Percentiles rank a stretch among this genome's conserved stretches.
These are phyloP conservation scores for Macrocentrus cingulum DNA, from an alignment of 1,140 invertebrate species.

Conservation along the genomic window DNA sequence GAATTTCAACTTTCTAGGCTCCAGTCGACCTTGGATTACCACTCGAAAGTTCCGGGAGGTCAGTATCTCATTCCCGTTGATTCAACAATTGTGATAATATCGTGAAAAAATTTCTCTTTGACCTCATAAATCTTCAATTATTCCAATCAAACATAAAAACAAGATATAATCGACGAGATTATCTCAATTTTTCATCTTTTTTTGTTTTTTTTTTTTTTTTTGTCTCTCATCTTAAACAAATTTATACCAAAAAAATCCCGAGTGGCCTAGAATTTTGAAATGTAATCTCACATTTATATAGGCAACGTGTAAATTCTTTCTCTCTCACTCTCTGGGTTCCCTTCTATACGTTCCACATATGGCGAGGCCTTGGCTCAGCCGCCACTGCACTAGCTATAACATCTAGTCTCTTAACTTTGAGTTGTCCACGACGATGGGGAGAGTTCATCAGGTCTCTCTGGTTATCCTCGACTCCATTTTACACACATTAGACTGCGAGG, in stretches of 20 bases:
- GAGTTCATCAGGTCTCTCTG: background rate
- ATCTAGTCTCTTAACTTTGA: constrained; percentile 11
- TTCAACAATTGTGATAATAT: background rate
- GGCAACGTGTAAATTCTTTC: background rate
- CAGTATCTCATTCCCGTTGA: constrained; percentile 4
- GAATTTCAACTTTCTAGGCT: constrained; percentile 17
- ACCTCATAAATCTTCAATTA: constrained; percentile 5
- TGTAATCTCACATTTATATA: background rate
- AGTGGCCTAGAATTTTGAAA: background rate
- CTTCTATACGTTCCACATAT: constrained; percentile 24
- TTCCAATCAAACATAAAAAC: background rate
- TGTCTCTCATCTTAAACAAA: too few relatives aligned
- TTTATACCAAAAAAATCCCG: background rate
- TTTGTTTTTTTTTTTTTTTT: background rate
- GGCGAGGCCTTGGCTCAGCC: constrained; percentile 21
- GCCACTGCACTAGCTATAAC: constrained; percentile 2
- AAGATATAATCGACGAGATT: too few relatives aligned
- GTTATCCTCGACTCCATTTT: constrained; percentile 28
- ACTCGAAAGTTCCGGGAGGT: constrained; percentile 21
- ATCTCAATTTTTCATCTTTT: background rate
- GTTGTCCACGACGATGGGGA: background rate
- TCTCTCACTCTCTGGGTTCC: constrained; percentile 17
- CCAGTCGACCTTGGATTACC: constrained; percentile 15
- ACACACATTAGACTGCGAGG: constrained; percentile 4
- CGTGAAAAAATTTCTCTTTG: background rate